phyloP scores from a whole-genome alignment of 2,113 vertebrate genomes.

The zebrafish (Danio rerio) region DNA sequence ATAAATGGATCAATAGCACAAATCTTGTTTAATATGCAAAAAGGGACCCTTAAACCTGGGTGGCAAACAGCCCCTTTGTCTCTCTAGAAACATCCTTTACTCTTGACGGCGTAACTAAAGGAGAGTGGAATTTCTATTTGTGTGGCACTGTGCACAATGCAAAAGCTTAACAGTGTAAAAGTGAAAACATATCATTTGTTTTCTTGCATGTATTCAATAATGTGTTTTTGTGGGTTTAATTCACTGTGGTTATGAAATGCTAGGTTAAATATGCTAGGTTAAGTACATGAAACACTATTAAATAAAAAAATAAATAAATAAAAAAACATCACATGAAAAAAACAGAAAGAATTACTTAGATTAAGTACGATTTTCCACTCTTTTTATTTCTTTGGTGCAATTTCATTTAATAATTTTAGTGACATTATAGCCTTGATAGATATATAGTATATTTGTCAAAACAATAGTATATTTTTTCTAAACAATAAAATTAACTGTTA shows the following conservation, averaged over 20 bases:
- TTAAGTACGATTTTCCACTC: too few relatives aligned
- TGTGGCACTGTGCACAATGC: neutral
- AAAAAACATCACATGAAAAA: too few relatives aligned
- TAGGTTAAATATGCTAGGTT: neutral
- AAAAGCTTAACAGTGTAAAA: neutral
- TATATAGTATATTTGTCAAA: too few relatives aligned
- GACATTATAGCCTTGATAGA: too few relatives aligned
- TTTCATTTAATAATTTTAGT: too few relatives aligned
- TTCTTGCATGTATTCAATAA: neutral
- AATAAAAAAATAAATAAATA: too few relatives aligned
- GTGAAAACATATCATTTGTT: neutral
- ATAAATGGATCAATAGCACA: neutral
- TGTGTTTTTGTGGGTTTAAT: neutral
- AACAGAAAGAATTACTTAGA: too few relatives aligned
- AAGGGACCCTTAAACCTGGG: slow-evolving; percentile 60
- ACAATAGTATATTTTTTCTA: too few relatives aligned
- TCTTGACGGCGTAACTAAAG: slow-evolving; percentile 39
- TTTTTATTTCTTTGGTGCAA: too few relatives aligned
- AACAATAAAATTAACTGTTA: too few relatives aligned
- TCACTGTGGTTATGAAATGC: neutral
- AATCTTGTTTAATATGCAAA: slow-evolving; percentile 37
- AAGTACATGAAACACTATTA: too few relatives aligned
- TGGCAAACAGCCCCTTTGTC: slow-evolving; percentile 59
- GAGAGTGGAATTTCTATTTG: neutral
- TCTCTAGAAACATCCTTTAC: slow-evolving; percentile 43